Evolutionary conservation across 2,113 vertebrate species (phyloP).

Genomic region (Tragelaphus buxtoni): DNA sequence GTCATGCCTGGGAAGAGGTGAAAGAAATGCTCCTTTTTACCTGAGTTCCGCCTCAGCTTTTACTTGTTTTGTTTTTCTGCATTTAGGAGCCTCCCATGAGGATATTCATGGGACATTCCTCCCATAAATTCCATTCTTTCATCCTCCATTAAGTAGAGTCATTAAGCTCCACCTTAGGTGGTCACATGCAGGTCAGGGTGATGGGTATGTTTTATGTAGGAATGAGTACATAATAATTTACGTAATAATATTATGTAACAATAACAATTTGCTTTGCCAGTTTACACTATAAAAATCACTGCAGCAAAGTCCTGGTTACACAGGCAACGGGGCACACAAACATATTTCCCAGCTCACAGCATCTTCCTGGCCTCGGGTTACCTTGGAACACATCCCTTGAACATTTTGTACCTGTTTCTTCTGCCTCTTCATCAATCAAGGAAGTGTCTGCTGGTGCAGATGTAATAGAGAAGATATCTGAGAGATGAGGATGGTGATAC

Average conservation of each 20-base stretch:
- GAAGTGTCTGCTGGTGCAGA: background rate
- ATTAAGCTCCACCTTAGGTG: background rate
- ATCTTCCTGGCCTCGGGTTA: too few relatives aligned
- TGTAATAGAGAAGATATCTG: background rate
- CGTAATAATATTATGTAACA: background rate
- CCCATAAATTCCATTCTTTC: background rate
- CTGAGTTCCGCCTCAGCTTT: fast-evolving
- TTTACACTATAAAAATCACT: too few relatives aligned
- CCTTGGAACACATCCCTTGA: too few relatives aligned
- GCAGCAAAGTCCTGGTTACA: background rate
- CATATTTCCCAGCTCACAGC: fast-evolving
- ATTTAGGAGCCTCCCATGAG: too few relatives aligned
- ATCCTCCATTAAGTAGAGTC: background rate
- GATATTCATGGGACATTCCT: background rate
- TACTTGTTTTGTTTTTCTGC: background rate
- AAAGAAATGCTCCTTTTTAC: background rate
- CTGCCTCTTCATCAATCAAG: background rate
- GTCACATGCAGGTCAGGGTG: too few relatives aligned
- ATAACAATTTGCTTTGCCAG: background rate
- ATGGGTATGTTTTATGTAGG: background rate
- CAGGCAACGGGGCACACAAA: fast-evolving
- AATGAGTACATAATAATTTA: background rate
- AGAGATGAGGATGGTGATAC: background rate
- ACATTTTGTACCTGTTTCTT: background rate
- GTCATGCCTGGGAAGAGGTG: fast-evolving